These are phyloP conservation scores for Hormiphora californensis DNA, from an alignment of 37 sponge, comb jelly and placozoan genomes.

Conservation along the genomic window DNA sequence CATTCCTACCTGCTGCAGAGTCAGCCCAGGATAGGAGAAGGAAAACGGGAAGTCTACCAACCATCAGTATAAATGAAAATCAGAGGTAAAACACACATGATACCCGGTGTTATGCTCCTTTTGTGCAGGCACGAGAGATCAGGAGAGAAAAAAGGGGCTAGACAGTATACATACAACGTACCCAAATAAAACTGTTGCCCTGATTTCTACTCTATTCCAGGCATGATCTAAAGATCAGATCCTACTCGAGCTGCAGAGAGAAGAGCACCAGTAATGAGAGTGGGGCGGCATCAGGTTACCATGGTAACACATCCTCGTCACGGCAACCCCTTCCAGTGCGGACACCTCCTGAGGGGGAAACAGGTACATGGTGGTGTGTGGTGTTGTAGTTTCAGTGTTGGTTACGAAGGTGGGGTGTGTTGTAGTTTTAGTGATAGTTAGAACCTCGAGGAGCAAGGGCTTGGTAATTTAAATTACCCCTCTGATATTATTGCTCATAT, in stretches of 20 bases:
- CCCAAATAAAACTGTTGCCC: too few species aligned
- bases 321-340: not conserved
- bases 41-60: not conserved
- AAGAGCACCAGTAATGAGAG: slow-evolving; percentile 14
- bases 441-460: too few species aligned
- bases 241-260: slow-evolving; percentile 25
- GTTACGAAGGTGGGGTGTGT: too few species aligned
- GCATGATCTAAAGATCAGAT: slow-evolving; percentile 39
- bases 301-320: too few species aligned
- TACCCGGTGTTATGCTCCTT: too few species aligned
- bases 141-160: too few species aligned
- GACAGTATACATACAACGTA: too few species aligned
- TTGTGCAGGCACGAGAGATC: too few species aligned
- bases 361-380: not conserved
- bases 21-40: not conserved
- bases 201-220: not conserved
- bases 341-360: not conserved
- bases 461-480: too few species aligned
- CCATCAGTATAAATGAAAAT: not conserved
- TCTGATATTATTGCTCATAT: too few species aligned
- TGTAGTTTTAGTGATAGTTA: too few species aligned
- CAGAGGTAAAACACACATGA: not conserved
- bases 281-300: not conserved
- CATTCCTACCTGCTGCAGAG: not conserved
- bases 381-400: too few species aligned